Conservation (phyloP, 2,797 vertebrate species). For the Mallotus villosus region DNA sequence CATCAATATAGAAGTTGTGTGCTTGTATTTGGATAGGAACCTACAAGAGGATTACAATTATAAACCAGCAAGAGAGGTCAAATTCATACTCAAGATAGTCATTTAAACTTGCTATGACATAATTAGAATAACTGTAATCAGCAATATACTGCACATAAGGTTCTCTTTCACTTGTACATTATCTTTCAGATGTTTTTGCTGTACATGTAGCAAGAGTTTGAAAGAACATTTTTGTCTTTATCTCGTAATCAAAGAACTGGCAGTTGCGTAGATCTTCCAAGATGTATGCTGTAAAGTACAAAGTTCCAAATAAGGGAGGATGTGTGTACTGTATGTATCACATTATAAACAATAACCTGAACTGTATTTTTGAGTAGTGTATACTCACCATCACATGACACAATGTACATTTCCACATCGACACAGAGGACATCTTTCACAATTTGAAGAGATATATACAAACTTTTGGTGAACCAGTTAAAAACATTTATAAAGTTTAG, state of each 20-base stretch:
- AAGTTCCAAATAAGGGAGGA: too few relatives aligned
- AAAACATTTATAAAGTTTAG: too few relatives aligned
- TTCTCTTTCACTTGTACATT: slow-evolving; percentile 38
- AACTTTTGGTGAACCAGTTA: too few relatives aligned
- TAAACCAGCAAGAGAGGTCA: background rate
- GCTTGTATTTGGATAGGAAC: background rate
- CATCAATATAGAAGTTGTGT: too few relatives aligned
- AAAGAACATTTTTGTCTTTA: slow-evolving; percentile 86
- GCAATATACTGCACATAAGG: too few relatives aligned
- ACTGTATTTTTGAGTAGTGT: slow-evolving; percentile 1
- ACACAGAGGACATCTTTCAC: slow-evolving; percentile 89
- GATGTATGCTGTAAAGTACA: slow-evolving; percentile 75
- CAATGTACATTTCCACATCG: slow-evolving; percentile 87
- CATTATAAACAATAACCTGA: slow-evolving; percentile 24
- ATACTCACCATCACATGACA: slow-evolving; percentile 86
- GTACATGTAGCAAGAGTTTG: slow-evolving; percentile 84
- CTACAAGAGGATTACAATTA: background rate
- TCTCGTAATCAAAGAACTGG: slow-evolving; percentile 90
- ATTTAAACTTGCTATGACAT: too few relatives aligned
- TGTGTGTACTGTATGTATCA: too few relatives aligned
- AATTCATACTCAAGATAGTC: too few relatives aligned
- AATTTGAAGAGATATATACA: slow-evolving; percentile 61
- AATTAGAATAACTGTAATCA: too few relatives aligned
- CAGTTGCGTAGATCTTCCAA: slow-evolving; percentile 85
- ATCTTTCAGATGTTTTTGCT: slow-evolving; percentile 73